Evolutionary conservation across 2,888 invertebrate species (phyloP), one percentile per base, ranked within the genome.

Genomic region (Coenonympha glycerion): DNA sequence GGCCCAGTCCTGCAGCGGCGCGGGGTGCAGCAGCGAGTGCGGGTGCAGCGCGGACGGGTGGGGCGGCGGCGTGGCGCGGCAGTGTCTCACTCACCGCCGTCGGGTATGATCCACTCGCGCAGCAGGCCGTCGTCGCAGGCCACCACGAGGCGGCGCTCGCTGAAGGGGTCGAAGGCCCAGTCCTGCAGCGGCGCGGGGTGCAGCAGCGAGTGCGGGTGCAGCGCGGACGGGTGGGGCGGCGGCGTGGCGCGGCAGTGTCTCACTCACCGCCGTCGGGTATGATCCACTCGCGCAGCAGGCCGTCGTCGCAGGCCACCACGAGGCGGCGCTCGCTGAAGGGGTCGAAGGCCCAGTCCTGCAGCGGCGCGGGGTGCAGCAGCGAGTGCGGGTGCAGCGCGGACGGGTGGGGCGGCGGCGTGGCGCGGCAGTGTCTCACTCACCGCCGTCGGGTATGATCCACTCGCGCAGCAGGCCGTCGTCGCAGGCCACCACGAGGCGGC

Each of bases 291-390:
- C 92, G 89, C 19, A 96, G 90, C 57, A 90, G 89, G 1, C 97
- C 97, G 76, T 96, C 95, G 67, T 97, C 97, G 68, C 96, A 95
- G 19, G 94, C 96, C 33, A 96, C 95, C 33, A 95, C 92, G 54
- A 98, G 88, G 45, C 93, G 88, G 44, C 89, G 88, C 60, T 91
- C 89, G 75, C 95, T 89, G 79, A 97, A 97, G 1, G 98, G 98
- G 88, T 98, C 97, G 95, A 96, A 98, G 49, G 92, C 91, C 82
- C 98, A 96, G 83, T 98, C 98, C 90, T 95, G 93, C 28, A 97
- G 92, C 63, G 92, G 93, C 61, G 92, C 93, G 47, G 96, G n/a
- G n/a, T n/a, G n/a, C n/a, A n/a, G n/a, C n/a, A n/a, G n/a, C n/a
- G n/a, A n/a, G n/a, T n/a, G n/a, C n/a, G n/a, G n/a, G n/a, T n/a